A percentile compares a stretch with the other conserved stretches of the same genome.
Conservation (phyloP, 2,888 invertebrate species). For the Mesochorus sp. region DNA sequence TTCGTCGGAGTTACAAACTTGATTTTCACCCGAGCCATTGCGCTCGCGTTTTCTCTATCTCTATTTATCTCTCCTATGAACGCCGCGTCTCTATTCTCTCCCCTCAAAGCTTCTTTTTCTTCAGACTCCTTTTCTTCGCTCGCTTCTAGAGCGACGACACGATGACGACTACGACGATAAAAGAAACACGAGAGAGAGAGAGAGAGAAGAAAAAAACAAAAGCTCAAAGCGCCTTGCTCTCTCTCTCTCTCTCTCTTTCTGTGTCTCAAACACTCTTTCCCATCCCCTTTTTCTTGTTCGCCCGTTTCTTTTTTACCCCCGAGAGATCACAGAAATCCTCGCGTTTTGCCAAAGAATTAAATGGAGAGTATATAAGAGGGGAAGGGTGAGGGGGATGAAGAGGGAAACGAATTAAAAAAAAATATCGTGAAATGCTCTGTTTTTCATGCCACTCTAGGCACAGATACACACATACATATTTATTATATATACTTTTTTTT, state of each 20-base stretch:
- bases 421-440: constrained; percentile 4
- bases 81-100: not conserved
- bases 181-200: constrained; percentile 13
- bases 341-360: constrained; percentile 24
- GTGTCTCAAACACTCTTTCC: constrained; percentile 1
- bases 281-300: not conserved
- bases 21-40: constrained; percentile 64
- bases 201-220: constrained; percentile 23
- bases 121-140: constrained; percentile 13
- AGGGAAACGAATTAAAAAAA: constrained; percentile 54
- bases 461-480: too few relatives aligned
- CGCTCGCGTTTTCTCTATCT: constrained; percentile 42
- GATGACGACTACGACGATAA: constrained; percentile 33
- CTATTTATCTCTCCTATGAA: constrained; percentile 5
- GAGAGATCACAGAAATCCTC: constrained; percentile 31
- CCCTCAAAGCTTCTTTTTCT: constrained; percentile 26
- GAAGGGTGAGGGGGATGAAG: too few relatives aligned
- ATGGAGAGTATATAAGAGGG: too few relatives aligned
- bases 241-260: too few relatives aligned
- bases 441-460: too few relatives aligned
- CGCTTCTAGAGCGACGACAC: constrained; percentile 20
- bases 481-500: not conserved
- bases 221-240: constrained; percentile 31
- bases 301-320: constrained; percentile 11
- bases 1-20: constrained; percentile 71